Conservation (phyloP, 2,113 vertebrate species). For the Hemiscyllium ocellatum region DNA sequence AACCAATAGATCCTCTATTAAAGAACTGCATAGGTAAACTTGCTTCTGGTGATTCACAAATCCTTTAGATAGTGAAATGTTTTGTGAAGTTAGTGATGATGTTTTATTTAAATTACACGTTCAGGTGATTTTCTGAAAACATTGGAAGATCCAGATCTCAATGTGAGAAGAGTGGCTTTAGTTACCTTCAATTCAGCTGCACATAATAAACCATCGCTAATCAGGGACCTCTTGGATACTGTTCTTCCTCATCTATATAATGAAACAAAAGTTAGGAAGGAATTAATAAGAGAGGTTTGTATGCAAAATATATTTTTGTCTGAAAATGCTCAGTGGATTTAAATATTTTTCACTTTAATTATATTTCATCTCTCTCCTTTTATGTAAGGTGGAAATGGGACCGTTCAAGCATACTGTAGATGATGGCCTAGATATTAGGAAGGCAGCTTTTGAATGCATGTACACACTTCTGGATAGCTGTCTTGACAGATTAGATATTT, state of each 20-base stretch:
- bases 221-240: constrained; percentile 91
- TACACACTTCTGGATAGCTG: constrained; percentile 97
- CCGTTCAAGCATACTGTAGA: constrained; percentile 98
- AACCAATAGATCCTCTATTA: constrained; percentile 89
- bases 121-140: constrained; percentile 95
- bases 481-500: constrained; percentile 94
- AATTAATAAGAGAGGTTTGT: constrained; percentile 89
- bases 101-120: not conserved
- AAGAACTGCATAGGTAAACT: constrained; percentile 94
- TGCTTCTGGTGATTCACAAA: not conserved
- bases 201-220: constrained; percentile 94
- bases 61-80: not conserved
- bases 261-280: constrained; percentile 97
- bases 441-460: constrained; percentile 98
- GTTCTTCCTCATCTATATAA: constrained; percentile 94
- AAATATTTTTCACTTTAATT: not conserved
- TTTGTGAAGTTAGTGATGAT: not conserved
- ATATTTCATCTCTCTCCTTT: not conserved
- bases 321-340: not conserved
- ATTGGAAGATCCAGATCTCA: constrained; percentile 92
- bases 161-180: constrained; percentile 89
- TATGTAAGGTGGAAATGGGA: constrained; percentile 89
- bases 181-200: constrained; percentile 97
- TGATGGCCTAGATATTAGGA: constrained; percentile 88
- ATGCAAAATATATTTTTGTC: constrained; percentile 29